These are phyloP conservation scores for Notiomystis cincta DNA, from an alignment of 2,113 vertebrate species.

Conservation along the genomic window DNA sequence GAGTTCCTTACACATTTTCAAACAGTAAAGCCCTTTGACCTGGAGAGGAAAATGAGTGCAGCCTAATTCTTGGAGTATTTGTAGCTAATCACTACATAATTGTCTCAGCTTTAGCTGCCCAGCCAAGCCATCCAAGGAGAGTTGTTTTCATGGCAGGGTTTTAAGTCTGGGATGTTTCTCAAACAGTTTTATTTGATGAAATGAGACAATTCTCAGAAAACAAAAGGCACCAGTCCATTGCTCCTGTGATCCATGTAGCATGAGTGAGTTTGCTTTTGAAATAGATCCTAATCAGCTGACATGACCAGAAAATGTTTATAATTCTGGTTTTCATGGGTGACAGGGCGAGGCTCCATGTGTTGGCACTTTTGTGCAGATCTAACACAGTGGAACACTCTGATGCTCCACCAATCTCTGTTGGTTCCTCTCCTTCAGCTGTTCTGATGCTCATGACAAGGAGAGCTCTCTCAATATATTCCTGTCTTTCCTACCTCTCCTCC, in stretches of 20 bases:
- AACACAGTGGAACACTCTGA: background rate
- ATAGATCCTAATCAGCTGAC: background rate
- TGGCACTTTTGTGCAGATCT: background rate
- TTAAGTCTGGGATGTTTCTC: background rate
- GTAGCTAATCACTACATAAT: background rate
- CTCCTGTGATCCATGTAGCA: background rate
- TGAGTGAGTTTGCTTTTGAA: background rate
- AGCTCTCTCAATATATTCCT: background rate
- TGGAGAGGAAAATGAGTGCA: background rate
- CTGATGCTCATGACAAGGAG: background rate
- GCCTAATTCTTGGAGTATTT: background rate
- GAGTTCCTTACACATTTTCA: background rate
- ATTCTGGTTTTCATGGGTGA: background rate
- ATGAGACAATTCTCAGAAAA: background rate
- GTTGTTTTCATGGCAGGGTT: background rate
- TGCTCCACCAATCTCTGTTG: background rate
- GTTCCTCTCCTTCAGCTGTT: background rate
- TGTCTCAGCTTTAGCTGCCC: background rate
- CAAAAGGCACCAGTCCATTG: background rate
- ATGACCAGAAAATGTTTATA: background rate
- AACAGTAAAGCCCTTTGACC: background rate
- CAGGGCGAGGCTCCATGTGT: accelerated
- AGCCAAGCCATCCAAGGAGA: background rate
- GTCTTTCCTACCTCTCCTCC: background rate
- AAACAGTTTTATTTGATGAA: background rate